These are phyloP conservation scores for Vidua macroura DNA, from an alignment of 2,113 vertebrate species.

Conservation along the genomic window DNA sequence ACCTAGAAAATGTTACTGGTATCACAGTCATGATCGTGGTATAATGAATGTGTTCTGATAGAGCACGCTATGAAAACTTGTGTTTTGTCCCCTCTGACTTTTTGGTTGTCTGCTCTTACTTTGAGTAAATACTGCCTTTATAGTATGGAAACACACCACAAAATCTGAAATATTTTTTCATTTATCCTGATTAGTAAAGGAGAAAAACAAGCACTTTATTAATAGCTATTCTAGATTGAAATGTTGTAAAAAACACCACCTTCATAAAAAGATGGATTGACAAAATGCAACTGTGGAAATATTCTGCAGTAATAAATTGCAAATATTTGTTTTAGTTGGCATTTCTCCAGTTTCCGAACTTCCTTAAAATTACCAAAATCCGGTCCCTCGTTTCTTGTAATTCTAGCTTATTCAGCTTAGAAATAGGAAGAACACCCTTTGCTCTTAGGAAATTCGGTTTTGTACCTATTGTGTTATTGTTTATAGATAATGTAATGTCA, in stretches of 20 bases:
- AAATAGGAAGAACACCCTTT: background rate
- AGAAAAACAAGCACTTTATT: background rate
- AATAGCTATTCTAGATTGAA: background rate
- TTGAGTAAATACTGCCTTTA: background rate
- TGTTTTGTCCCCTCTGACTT: background rate
- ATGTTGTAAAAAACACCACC: background rate
- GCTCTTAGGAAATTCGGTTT: background rate
- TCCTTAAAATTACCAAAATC: background rate
- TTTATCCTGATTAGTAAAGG: background rate
- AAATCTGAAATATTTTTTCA: background rate
- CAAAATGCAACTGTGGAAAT: background rate
- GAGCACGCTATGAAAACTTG: background rate
- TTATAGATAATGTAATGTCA: background rate
- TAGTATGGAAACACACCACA: background rate
- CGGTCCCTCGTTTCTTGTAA: background rate
- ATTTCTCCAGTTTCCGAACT: background rate
- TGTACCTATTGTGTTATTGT: background rate
- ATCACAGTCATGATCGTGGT: background rate
- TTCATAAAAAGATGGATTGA: background rate
- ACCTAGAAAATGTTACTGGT: background rate
- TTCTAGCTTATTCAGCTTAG: background rate
- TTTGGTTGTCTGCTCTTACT: background rate
- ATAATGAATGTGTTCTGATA: background rate
- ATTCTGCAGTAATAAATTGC: background rate
- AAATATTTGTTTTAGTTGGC: background rate